These are phyloP conservation scores for Geotrupes spiniger DNA, from an alignment of 2,888 invertebrate species.

Conservation along the genomic window DNA sequence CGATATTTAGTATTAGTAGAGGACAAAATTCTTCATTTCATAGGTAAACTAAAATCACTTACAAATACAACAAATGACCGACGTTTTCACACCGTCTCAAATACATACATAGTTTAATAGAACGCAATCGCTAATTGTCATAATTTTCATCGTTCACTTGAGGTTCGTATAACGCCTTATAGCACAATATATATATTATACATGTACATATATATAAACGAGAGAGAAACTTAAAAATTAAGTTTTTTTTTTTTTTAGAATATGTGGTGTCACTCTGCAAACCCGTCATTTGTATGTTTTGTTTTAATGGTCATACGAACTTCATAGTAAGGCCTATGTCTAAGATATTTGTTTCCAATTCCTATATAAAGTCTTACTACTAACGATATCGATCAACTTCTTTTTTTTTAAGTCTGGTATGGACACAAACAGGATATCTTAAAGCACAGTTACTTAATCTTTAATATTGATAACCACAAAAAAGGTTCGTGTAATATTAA, in stretches of 20 bases:
- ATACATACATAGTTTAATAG: background rate
- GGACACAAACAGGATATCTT: slow-evolving; percentile 30
- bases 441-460: slow-evolving; percentile 33
- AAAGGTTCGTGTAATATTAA: slow-evolving; percentile 19
- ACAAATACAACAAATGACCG: slow-evolving; percentile 16
- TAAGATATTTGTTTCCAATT: slow-evolving; percentile 31
- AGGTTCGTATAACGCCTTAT: background rate
- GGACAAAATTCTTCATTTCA: slow-evolving; percentile 29
- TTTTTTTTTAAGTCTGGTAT: slow-evolving; percentile 20
- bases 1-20: slow-evolving; percentile 37
- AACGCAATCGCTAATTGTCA: slow-evolving; percentile 1
- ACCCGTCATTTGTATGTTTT: no score
- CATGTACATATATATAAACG: no score
- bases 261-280: no score
- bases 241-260: no score
- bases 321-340: slow-evolving; percentile 33
- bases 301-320: slow-evolving; percentile 23
- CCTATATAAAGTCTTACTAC: slow-evolving; percentile 28
- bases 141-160: slow-evolving; percentile 3
- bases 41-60: slow-evolving; percentile 16
- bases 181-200: no score
- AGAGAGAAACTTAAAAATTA: no score
- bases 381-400: slow-evolving; percentile 23
- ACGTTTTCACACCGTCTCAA: slow-evolving; percentile 18
- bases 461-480: slow-evolving; percentile 27